Percentiles rank a stretch among this genome's conserved stretches.
Conservation (phyloP, 2,888 invertebrate genomes). For the Catocala sponsa region DNA sequence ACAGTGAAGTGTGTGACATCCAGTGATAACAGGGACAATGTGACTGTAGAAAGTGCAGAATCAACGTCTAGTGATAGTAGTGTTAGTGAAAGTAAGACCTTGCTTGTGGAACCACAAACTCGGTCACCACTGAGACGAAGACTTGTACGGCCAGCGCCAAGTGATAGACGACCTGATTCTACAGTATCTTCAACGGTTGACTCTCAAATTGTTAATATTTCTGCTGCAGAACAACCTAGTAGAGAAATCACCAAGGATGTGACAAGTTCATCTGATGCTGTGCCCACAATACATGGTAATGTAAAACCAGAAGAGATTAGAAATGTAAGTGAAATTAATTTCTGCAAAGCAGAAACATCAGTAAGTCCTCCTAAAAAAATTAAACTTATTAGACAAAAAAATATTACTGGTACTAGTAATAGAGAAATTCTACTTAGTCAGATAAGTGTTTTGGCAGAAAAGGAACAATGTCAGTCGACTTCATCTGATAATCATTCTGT, state of each 20-base stretch:
- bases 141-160: constrained; percentile 77
- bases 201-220: constrained; percentile 65
- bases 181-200: constrained; percentile 84
- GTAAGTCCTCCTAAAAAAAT: constrained; percentile 81
- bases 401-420: constrained; percentile 60
- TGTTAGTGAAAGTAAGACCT: constrained; percentile 72
- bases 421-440: constrained; percentile 57
- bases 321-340: constrained; percentile 82
- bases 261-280: constrained; percentile 83
- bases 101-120: constrained; percentile 61
- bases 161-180: constrained; percentile 79
- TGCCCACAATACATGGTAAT: constrained; percentile 74
- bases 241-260: constrained; percentile 80
- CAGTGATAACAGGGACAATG: constrained; percentile 80
- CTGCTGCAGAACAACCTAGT: constrained; percentile 62
- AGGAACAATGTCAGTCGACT: constrained; percentile 77
- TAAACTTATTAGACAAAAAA: constrained; percentile 82
- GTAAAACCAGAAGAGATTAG: constrained; percentile 80
- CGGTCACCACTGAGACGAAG: constrained; percentile 75
- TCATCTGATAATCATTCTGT: constrained; percentile 62
- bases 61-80: constrained; percentile 83
- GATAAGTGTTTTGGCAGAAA: constrained; percentile 51
- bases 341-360: constrained; percentile 85
- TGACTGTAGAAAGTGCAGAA: constrained; percentile 82
- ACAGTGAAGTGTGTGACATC: constrained; percentile 82